Conservation (phyloP, 2,888 invertebrate genomes). For the Cenopis cana region DNA sequence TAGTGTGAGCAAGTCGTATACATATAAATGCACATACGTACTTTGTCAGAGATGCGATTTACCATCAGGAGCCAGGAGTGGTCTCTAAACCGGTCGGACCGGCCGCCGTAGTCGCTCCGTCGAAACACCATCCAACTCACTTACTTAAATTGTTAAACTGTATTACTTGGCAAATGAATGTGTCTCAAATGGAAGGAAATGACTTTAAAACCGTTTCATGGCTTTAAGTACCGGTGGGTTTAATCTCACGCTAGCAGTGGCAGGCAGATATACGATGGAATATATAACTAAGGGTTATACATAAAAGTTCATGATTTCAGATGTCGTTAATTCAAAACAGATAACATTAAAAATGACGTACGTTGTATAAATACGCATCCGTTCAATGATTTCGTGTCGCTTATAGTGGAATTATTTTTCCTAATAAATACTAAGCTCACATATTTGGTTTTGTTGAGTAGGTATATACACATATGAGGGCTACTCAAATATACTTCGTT, state of each 20-base stretch:
- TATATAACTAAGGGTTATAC: not conserved
- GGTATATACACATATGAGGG: constrained; percentile 1
- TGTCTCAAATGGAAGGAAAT: constrained; percentile 48
- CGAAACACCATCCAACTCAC: constrained; percentile 66
- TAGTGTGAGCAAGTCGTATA: constrained; percentile 27
- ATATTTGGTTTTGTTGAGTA: not conserved
- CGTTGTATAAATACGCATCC: not conserved
- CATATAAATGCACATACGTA: constrained; percentile 52
- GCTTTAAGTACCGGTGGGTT: constrained; percentile 42
- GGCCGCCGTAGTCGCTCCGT: constrained; percentile 66
- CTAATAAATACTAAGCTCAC: not conserved
- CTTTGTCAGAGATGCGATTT: constrained; percentile 80
- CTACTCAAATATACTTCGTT: constrained; percentile 21
- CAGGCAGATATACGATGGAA: not conserved
- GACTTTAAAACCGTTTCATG: constrained; percentile 40
- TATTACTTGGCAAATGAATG: constrained; percentile 70
- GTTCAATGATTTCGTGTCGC: not conserved
- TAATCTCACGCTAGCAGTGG: constrained; percentile 32
- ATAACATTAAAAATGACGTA: not conserved
- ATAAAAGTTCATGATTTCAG: not conserved
- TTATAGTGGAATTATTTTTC: not conserved
- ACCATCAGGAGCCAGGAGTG: constrained; percentile 79
- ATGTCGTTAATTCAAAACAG: not conserved
- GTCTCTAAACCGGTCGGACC: constrained; percentile 78
- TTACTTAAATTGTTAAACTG: constrained; percentile 69